Evolutionary conservation across 2,113 vertebrate species (phyloP), one percentile per base, ranked within the genome.

Genomic region (Lophotis ruficrista): DNA sequence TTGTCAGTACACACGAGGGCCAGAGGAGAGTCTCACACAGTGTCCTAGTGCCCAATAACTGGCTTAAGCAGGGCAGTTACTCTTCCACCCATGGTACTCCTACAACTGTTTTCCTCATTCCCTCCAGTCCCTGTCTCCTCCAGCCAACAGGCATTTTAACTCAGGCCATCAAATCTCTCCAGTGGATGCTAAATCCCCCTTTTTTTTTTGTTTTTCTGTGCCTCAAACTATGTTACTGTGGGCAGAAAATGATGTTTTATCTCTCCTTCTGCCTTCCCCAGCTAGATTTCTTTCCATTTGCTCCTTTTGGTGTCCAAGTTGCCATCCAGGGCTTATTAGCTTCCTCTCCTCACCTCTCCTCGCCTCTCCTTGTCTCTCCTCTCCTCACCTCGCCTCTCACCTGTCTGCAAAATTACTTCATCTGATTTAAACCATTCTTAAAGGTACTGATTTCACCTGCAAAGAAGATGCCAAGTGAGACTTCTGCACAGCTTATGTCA

Each of bases 401-500:
- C 25, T 83, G 5, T n/a, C 68, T 90, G 68, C 30, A 31, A 38
- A 84, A 94, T 19, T 41, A 53, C 17, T 85, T 79, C 4, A 71
- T 53, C 65, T 90, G 61, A 79, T 91, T 87, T 61, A 83, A 93
- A 48, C 53, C 30, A 11, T 48, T 68, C 70, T 60, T 87, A 38
- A 81, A 93, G 80, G 64, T 45, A 72, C 33, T 43, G 12, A 43
- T 91, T 93, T 94, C 90, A 15, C 37, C 35, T 83, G 70, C 9
- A 27, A 72, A 78, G n/a, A 62, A 82, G 79, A 47, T 69, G 66
- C 62, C 58, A 78, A 91, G 53, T 90, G 78, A 90, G 65, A 72
- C 27, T 90, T 77, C 71, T 80, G 66, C 41, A 62, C 33, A 94
- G n/a, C 51, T 90, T 87, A 38, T 92, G 62, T 83, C 93, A 88